Evolutionary conservation across 2,797 vertebrate species (phyloP), one percentile per base, ranked within the genome.

Genomic region (Poeciliopsis paucimaculata): DNA sequence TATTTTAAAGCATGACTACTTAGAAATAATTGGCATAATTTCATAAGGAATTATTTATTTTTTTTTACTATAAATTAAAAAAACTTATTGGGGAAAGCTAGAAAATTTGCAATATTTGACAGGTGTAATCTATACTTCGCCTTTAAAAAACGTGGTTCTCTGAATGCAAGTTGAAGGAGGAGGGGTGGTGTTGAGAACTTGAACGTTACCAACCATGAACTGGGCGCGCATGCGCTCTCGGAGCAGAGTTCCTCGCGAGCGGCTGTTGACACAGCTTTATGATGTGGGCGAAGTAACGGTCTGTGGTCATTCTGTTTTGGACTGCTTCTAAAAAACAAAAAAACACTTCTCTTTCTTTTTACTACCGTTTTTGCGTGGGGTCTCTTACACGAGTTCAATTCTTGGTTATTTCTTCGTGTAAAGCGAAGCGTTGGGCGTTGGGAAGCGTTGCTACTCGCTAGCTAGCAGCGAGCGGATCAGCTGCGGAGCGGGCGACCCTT

Each of bases 231-330:
- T 92, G 94, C 91, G 92, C 85, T n/a, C 5, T 70, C 0, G 2
- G 0, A 68, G 41, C 9, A 9, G 55, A 81, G 64, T 57, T 16
- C n/a, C n/a, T 8, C 2, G 26, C 73, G 83, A 79, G 79, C 86
- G 77, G 81, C 84, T 84, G 83, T 60, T 75, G 55, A 28, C 70
- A 45, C 55, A 18, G 80, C 16, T 79, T 55, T 82, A 12, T 84
- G 90, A 89, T 91, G 87, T 90, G 85, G 84, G 80, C 8, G 73
- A 86, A 82, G 78, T 90, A 93, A 91, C 91, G 88, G 88, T 57
- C 72, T 72, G 43, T 23, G 9, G 0, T 16, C 70, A 20, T 2
- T 47, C 62, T 26, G 31, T 7, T 28, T 13, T 43, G 46, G 57
- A 34, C 16, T 53, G n/a, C 43, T 3, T 26, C 10, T 31, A 47